phyloP scores from a whole-genome alignment of 2,797 vertebrate genomes.

The Chanos chanos region DNA sequence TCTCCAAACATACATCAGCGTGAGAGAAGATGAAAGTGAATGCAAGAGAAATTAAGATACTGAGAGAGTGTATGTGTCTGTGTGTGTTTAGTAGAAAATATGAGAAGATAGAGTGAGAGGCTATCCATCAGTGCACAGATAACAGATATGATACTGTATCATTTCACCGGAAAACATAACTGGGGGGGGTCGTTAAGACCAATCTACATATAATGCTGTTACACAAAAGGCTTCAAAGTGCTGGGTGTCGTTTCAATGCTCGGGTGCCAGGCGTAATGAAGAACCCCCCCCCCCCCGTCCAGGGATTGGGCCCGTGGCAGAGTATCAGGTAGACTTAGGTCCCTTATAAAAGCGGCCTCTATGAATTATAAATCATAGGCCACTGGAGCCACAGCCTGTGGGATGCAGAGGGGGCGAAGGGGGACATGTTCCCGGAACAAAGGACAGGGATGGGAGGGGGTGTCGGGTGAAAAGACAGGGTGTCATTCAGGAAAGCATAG shows the following conservation, averaged over 20 bases:
- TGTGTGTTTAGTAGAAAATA: no score
- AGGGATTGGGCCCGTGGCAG: constrained; percentile 69
- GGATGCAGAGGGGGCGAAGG: constrained; percentile 69
- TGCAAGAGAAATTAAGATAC: no score
- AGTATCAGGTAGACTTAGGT: constrained; percentile 83
- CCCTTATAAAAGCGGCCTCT: constrained; percentile 81
- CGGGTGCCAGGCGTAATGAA: constrained; percentile 67
- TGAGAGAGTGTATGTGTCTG: no score
- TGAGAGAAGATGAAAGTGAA: neutral
- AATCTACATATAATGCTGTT: constrained; percentile 58
- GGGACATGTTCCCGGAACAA: constrained; percentile 80
- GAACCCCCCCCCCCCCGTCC: constrained; percentile 59
- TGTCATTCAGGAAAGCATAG: constrained; percentile 56
- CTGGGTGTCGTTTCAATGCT: constrained; percentile 65
- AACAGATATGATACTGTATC: constrained; percentile 46
- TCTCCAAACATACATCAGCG: constrained; percentile 8
- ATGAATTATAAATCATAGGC: constrained; percentile 88
- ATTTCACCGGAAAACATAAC: constrained; percentile 51
- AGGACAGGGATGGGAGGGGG: constrained; percentile 61
- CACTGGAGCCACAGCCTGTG: constrained; percentile 80
- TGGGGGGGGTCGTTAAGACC: constrained; percentile 53
- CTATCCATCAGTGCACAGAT: constrained; percentile 46
- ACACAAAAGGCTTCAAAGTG: no score
- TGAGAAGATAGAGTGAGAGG: no score
- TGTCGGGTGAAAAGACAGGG: constrained; percentile 17